Conservation (phyloP, 2,797 vertebrate genomes). For the Labroides dimidiatus region DNA sequence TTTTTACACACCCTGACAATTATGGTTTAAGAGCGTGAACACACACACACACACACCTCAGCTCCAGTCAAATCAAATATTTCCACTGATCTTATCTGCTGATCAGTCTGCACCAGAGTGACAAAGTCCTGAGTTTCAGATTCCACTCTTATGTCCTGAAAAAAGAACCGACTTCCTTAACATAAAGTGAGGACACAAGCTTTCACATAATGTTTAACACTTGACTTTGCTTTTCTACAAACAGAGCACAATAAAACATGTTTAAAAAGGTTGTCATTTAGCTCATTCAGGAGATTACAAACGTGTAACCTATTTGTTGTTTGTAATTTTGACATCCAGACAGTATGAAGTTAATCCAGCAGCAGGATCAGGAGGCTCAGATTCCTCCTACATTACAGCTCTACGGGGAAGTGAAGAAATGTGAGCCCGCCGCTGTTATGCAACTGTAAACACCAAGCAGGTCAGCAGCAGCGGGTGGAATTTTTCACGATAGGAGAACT, state of each 20-base stretch:
- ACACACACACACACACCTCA: background rate
- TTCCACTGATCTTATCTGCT: constrained; percentile 4
- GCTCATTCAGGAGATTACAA: too few relatives aligned
- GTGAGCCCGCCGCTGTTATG: constrained; percentile 26
- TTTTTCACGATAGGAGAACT: constrained; percentile 19
- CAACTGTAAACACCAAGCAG: background rate
- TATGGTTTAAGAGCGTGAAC: background rate
- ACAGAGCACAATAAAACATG: too few relatives aligned
- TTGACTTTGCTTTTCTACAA: too few relatives aligned
- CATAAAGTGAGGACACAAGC: too few relatives aligned
- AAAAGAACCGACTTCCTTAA: too few relatives aligned
- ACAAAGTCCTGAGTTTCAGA: too few relatives aligned
- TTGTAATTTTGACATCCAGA: background rate
- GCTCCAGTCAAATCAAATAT: background rate
- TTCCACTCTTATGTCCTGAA: too few relatives aligned
- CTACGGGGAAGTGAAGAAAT: constrained; percentile 43
- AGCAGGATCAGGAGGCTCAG: background rate
- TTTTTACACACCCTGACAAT: background rate
- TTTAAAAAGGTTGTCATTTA: too few relatives aligned
- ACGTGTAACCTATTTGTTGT: background rate
- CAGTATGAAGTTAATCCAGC: background rate
- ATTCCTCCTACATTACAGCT: background rate
- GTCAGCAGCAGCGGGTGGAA: constrained; percentile 1
- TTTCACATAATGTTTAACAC: too few relatives aligned
- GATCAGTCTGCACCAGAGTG: too few relatives aligned